These are phyloP conservation scores for Antechinus stuartii DNA, from an alignment of 2,113 vertebrate species.

Conservation along the genomic window DNA sequence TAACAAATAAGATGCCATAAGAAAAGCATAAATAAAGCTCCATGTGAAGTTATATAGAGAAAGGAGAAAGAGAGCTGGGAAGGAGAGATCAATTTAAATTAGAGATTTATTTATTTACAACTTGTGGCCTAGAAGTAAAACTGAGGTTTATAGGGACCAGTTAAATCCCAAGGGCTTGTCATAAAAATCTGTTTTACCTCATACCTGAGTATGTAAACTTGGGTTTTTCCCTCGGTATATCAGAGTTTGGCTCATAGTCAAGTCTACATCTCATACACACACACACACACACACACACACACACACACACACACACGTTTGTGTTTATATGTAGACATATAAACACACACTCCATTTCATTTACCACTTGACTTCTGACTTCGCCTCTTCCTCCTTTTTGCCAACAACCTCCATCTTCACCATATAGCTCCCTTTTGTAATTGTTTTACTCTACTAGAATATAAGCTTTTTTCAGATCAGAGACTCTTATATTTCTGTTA, in stretches of 20 bases:
- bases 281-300: too few relatives aligned
- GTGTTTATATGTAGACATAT: background rate
- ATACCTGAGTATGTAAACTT: background rate
- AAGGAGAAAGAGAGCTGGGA: background rate
- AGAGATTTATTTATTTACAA: background rate
- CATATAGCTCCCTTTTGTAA: background rate
- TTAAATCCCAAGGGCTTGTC: background rate
- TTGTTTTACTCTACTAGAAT: background rate
- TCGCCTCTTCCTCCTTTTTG: background rate
- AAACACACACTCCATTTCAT: background rate
- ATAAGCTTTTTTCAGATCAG: background rate
- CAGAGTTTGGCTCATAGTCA: background rate
- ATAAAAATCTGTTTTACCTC: background rate
- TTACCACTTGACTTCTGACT: background rate
- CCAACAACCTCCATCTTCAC: background rate
- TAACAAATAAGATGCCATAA: background rate
- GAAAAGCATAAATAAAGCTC: background rate
- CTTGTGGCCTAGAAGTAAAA: background rate
- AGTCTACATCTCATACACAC: background rate
- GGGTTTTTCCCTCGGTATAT: background rate
- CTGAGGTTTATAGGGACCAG: background rate
- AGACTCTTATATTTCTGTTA: background rate
- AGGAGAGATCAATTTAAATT: background rate
- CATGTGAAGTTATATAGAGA: background rate
- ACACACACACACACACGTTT: too few relatives aligned